A percentile compares a stretch with the other conserved stretches of the same genome.
These are phyloP conservation scores for Beris morrisii DNA, from an alignment of 2,888 invertebrate genomes.

Conservation along the genomic window DNA sequence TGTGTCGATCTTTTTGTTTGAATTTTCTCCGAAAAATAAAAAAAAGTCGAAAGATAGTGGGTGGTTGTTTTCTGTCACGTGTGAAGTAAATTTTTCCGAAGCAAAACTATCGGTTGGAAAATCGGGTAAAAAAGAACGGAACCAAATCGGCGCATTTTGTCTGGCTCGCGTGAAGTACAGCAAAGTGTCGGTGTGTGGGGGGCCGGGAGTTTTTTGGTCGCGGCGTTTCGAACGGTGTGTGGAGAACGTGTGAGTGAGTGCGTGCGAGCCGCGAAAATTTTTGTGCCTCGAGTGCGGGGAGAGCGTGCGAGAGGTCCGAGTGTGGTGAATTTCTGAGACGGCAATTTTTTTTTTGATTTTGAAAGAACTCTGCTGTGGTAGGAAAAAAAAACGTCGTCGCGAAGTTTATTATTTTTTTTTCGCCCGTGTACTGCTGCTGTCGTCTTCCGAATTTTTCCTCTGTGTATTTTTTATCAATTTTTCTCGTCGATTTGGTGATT, in stretches of 20 bases:
- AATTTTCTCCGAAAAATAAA: too few species aligned
- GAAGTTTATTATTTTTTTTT: conserved; percentile 26
- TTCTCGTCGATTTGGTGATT: background rate
- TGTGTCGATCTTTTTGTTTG: too few species aligned
- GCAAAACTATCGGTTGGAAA: too few species aligned
- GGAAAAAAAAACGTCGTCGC: conserved; percentile 25
- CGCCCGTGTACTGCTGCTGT: conserved; percentile 16
- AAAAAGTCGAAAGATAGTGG: too few species aligned
- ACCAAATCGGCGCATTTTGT: too few species aligned
- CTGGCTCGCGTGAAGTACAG: too few species aligned
- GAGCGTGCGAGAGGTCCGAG: background rate
- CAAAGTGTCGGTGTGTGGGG: too few species aligned
- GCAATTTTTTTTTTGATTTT: background rate
- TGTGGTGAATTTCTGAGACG: conserved; percentile 17
- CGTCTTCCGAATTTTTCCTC: conserved; percentile 21
- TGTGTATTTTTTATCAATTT: conserved; percentile 20
- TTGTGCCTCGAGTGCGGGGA: background rate
- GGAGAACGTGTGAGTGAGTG: background rate
- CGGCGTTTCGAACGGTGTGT: conserved; percentile 12
- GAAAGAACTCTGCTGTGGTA: conserved; percentile 14
- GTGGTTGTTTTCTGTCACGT: too few species aligned
- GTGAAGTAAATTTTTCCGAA: too few species aligned
- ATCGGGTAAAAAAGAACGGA: too few species aligned
- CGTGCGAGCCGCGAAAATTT: background rate
- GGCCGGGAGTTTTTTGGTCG: too few species aligned